Base-by-base conservation (phyloP, 2,888 invertebrate genomes). In the Drosophila kambysellisi region DNA sequence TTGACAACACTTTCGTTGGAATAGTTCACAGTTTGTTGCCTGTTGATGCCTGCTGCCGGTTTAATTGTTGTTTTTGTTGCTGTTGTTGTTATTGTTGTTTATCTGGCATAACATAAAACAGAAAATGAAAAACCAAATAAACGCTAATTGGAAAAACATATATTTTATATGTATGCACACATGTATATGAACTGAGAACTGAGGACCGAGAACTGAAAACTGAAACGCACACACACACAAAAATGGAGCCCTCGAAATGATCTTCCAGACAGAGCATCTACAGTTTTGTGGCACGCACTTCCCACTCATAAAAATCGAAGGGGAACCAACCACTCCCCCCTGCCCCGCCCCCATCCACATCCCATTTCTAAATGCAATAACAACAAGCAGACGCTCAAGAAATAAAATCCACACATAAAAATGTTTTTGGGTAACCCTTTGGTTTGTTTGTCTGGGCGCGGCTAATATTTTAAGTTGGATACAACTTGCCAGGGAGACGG, bases 81-180 rank as follows among this genome's bases (percentile, higher is more conserved):
- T 66, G 39, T 60, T 56, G 59, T 56, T 70, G 43, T 43, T 54
- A 53, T 65, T 76, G 72, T 73, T 88, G 86, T 83, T 86, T 84
- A 84, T 87, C 85, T 74, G 73, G 66, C 77, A 76, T 69, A 76
- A 77, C 88, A 83, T 88, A 82, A 82, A 88, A 81, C 86, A 82
- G 76, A 88, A 81, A 88, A 88, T 89, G 90, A 88, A 89, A 88
- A 89, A 83, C 89, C 88, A 89, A 88, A 88, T 89, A 89, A 88
- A 89, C 88, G 87, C 87, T 88, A 88, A 88, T 88, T 88, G 89
- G 87, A 88, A 88, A 89, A 88, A 76, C 89, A 87, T 89, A 87
- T 87, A 87, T 88, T 87, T 89, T 87, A 89, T 87, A 87, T 88
- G 76, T 82, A 85, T 81, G 25, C 15, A 29, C 25, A 54, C 12